These are phyloP conservation scores for Myotis yumanensis DNA, from an alignment of 2,113 vertebrate species.

Conservation along the genomic window DNA sequence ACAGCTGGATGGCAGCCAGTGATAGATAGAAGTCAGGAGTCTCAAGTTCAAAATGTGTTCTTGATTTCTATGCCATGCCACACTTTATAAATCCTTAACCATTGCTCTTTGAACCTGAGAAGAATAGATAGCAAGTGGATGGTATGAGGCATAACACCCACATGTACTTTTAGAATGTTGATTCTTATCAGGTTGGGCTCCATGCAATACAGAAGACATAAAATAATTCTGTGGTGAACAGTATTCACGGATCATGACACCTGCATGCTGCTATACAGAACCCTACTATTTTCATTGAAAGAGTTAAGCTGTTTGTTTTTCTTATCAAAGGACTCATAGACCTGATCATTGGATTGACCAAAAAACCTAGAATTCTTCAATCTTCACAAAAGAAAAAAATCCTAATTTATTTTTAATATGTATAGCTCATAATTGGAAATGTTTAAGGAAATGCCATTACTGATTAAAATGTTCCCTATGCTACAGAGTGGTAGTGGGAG, in stretches of 20 bases:
- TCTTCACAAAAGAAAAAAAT: not conserved
- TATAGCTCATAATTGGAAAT: not conserved
- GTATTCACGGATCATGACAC: not conserved
- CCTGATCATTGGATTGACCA: not conserved
- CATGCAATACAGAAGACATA: not conserved
- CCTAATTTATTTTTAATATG: conserved; percentile 10
- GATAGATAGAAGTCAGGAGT: not conserved
- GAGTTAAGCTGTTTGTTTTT: not conserved
- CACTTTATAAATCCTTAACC: not conserved
- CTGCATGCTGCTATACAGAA: not conserved
- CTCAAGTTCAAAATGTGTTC: not conserved
- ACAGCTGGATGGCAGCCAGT: not conserved
- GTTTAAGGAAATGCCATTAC: not conserved
- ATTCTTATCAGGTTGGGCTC: not conserved
- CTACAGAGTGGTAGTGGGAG: not conserved
- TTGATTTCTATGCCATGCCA: not conserved
- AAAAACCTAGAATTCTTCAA: not conserved
- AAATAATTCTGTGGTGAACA: not conserved
- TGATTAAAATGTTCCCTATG: not conserved
- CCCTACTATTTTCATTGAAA: not conserved
- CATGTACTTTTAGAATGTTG: not conserved
- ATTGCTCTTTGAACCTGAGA: not conserved
- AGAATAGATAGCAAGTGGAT: not conserved
- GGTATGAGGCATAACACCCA: not conserved
- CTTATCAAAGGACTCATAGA: not conserved